Evolutionary conservation across 1,140 invertebrate genomes (phyloP).

Genomic region (Stegodyphus dumicola): DNA sequence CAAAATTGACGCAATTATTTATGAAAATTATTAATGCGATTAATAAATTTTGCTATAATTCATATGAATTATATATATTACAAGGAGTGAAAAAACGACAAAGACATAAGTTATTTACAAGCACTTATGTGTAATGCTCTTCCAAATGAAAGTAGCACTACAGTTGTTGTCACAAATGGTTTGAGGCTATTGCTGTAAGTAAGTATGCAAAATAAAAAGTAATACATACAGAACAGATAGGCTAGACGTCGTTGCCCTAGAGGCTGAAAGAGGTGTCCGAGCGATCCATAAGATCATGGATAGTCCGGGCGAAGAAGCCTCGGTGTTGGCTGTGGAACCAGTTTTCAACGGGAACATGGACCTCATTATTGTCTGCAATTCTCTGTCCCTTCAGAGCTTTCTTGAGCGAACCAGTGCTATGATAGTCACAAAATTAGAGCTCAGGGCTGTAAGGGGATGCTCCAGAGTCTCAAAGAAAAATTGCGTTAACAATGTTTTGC

Average conservation of each 20-base stretch:
- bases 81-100: too few relatives aligned
- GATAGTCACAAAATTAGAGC: too few relatives aligned
- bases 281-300: background rate
- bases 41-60: too few relatives aligned
- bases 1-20: too few relatives aligned
- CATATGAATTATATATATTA: too few relatives aligned
- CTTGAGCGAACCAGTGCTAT: too few relatives aligned
- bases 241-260: too few relatives aligned
- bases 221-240: background rate
- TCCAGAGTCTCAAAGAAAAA: too few relatives aligned
- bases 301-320: background rate
- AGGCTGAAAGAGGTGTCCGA: background rate
- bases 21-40: too few relatives aligned
- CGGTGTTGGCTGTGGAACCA: background rate
- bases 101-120: too few relatives aligned
- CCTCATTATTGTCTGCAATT: background rate
- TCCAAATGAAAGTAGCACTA: background rate
- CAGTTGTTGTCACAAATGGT: background rate
- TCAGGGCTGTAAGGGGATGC: too few relatives aligned
- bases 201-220: background rate
- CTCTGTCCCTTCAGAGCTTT: background rate
- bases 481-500: too few relatives aligned
- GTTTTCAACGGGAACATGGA: background rate
- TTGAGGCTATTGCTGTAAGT: background rate
- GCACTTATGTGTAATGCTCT: background rate